Conservation (phyloP, 1,140 invertebrate species). For the Cherax destructor region DNA sequence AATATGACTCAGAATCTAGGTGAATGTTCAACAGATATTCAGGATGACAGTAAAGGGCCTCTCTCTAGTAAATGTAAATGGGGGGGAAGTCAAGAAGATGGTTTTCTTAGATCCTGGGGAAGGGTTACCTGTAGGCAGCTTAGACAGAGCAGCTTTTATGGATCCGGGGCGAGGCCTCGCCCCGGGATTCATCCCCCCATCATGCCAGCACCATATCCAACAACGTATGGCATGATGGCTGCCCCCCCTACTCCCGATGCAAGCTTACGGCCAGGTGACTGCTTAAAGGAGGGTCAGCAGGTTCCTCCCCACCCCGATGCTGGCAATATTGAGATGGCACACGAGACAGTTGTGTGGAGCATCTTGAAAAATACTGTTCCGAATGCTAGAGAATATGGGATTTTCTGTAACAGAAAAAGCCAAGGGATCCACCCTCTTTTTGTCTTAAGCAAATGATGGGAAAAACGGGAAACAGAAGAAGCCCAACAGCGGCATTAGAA, state of each 20-base stretch:
- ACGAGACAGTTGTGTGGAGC: constrained; percentile 64
- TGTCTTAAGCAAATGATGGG: constrained; percentile 68
- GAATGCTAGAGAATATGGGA: constrained; percentile 71
- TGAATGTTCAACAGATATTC: constrained; percentile 50
- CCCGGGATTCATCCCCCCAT: constrained; percentile 58
- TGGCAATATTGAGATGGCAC: constrained; percentile 61
- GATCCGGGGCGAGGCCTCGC: constrained; percentile 43
- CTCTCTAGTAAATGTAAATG: constrained; percentile 53
- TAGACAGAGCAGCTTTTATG: constrained; percentile 47
- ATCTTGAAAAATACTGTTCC: constrained; percentile 64
- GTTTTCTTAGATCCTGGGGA: constrained; percentile 22
- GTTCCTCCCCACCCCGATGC: constrained; percentile 58
- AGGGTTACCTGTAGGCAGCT: constrained; percentile 11
- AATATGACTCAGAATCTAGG: constrained; percentile 66
- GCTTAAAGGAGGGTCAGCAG: constrained; percentile 33
- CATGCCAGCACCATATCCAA: constrained; percentile 60
- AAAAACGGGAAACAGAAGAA: constrained; percentile 63
- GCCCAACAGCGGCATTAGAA: constrained; percentile 66
- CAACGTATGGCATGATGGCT: constrained; percentile 59
- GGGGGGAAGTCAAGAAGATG: constrained; percentile 62
- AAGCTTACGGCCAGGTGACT: constrained; percentile 39
- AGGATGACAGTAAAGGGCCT: constrained; percentile 49
- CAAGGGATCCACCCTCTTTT: constrained; percentile 67
- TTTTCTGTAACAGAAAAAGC: constrained; percentile 67
- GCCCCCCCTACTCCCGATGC: constrained; percentile 51